Evolutionary conservation across 2,797 vertebrate species (phyloP), one percentile per base, ranked within the genome.

Genomic region (Etheostoma perlongum): DNA sequence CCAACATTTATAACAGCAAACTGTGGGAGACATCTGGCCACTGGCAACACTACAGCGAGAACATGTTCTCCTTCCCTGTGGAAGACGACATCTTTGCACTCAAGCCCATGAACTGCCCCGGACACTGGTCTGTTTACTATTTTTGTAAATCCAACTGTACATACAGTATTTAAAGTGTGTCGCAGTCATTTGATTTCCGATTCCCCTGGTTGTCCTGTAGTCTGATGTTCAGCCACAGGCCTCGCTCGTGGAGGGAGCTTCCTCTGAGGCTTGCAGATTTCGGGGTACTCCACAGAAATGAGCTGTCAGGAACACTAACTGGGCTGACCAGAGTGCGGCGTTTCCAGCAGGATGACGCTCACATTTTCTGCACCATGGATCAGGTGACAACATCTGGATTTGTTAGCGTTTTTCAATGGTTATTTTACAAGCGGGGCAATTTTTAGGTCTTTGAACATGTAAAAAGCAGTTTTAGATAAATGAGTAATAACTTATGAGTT

Each of bases 41-140:
- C 79, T 98, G 98, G 98, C 97, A 97, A 72, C 97, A 98, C 90
- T 97, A 98, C 95, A 96, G 95, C 0, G 96, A 97, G 75, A 97
- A 97, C 88, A 99, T 99, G 95, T 99, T 99, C 90, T 96, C 96
- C 52, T 99, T 99, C 85, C 95, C 97, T 0, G 85, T 98, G 1
- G 98, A 99, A 77, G 97, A 97, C 58, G 98, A 99, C 65, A 86
- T 94, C 3, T 99, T 98, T 55, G 97, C 98, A 7, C 96, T 99
- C 11, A 99, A 99, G 79, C 97, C 98, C 2, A 99, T 99, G 98
- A 99, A 99, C 89, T 99, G 98, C 62, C 98, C 98, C 0, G 98
- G 97, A 62, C 98, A 99, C 86, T 99, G 98, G 98, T 99, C 36
- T 11, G 36, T 40, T 40, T 40, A 40, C 36, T 11, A 67, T 15